Percentiles rank a stretch among this genome's conserved stretches.
phyloP scores from a whole-genome alignment of 2,113 vertebrate species.

The Rhagologus leucostigma region DNA sequence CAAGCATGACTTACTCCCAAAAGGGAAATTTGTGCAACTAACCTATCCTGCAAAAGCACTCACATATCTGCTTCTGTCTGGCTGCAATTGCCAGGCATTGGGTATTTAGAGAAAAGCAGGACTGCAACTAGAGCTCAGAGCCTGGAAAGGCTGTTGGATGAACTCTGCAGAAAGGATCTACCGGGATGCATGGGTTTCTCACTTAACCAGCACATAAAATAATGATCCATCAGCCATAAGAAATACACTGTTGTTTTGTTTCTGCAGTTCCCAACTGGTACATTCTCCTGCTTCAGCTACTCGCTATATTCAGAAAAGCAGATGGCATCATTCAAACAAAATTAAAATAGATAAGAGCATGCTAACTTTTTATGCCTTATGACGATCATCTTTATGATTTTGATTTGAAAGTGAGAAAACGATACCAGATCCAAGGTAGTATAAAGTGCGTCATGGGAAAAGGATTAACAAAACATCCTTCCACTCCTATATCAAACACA shows the following conservation, averaged over 20 bases:
- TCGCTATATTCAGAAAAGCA: background rate
- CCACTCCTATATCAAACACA: background rate
- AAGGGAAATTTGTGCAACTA: background rate
- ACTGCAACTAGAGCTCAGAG: background rate
- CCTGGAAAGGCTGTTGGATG: background rate
- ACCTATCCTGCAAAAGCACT: background rate
- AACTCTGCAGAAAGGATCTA: background rate
- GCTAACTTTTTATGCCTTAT: slow-evolving; percentile 28
- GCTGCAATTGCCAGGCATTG: background rate
- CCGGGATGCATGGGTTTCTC: background rate
- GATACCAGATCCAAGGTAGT: background rate
- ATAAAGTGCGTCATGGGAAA: background rate
- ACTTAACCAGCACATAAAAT: background rate
- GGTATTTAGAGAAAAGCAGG: background rate
- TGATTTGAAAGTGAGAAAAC: background rate
- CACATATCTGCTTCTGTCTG: background rate
- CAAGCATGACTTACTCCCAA: background rate
- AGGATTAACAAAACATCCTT: background rate
- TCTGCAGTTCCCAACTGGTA: background rate
- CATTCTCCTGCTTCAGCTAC: background rate
- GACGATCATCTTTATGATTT: background rate
- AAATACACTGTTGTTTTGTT: background rate
- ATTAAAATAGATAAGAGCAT: slow-evolving; percentile 23
- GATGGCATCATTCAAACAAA: slow-evolving; percentile 47
- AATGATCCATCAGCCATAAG: background rate